These are phyloP conservation scores for Amazona vittata DNA, from an alignment of 2,113 vertebrate genomes.

Conservation along the genomic window DNA sequence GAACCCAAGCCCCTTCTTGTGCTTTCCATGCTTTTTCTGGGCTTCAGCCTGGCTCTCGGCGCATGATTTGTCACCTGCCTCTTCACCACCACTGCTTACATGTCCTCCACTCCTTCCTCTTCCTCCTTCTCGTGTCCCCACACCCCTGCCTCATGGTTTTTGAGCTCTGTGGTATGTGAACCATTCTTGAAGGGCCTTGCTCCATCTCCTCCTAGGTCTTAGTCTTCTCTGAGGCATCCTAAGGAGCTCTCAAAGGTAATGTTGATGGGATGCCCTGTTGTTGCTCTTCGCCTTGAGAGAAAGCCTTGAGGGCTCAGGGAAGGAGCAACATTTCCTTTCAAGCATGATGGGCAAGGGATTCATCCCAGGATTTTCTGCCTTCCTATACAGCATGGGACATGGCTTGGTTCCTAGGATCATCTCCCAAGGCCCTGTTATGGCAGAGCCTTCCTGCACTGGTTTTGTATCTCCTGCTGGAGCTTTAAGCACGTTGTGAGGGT, in stretches of 20 bases:
- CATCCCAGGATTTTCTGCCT: neutral
- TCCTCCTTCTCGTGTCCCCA: neutral
- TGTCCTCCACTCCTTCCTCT: neutral
- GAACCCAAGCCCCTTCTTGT: neutral
- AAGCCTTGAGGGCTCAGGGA: neutral
- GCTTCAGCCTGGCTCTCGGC: neutral
- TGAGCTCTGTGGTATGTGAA: neutral
- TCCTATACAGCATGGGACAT: neutral
- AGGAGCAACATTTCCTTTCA: neutral
- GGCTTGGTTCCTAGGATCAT: neutral
- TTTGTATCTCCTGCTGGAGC: neutral
- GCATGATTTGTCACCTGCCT: neutral
- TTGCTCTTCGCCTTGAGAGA: neutral
- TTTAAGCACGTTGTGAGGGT: neutral
- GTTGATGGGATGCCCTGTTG: neutral
- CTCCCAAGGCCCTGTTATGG: neutral
- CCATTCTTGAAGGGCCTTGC: neutral
- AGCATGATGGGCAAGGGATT: neutral
- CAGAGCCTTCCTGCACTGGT: neutral
- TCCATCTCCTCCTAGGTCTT: neutral
- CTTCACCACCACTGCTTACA: neutral
- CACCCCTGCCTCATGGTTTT: neutral
- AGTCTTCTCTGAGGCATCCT: neutral
- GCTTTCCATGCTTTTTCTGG: neutral
- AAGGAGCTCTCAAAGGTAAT: neutral